Evolutionary conservation across 2,888 invertebrate species (phyloP).

Genomic region (Odontocolon sp.): DNA sequence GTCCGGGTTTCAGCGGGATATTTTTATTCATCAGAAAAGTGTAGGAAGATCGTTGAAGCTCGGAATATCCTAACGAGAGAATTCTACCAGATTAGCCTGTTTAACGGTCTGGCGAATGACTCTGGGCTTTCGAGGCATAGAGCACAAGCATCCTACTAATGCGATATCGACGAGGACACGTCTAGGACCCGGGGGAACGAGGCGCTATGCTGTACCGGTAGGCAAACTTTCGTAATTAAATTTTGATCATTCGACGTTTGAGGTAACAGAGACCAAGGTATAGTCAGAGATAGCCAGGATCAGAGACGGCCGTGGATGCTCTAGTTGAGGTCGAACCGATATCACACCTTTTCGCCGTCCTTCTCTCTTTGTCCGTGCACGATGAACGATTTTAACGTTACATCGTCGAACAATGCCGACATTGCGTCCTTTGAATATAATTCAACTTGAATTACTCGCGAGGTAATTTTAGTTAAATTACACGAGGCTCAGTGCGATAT

Average conservation of each 20-base stretch:
- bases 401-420: too few species aligned
- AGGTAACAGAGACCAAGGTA: not conserved
- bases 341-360: too few species aligned
- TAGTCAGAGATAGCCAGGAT: not conserved
- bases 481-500: too few species aligned
- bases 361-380: too few species aligned
- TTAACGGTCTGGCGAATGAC: conserved; percentile 41
- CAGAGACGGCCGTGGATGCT: not conserved
- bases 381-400: too few species aligned
- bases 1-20: conserved; percentile 2
- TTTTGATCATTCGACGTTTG: conserved; percentile 16
- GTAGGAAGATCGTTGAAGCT: not conserved
- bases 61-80: conserved; percentile 21
- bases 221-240: conserved; percentile 50
- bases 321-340: not conserved
- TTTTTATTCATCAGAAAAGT: not conserved
- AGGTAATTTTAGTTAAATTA: too few species aligned
- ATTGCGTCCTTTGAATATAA: too few species aligned
- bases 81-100: conserved; percentile 22
- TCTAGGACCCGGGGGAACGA: not conserved
- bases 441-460: too few species aligned
- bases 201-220: not conserved
- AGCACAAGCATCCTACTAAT: not conserved
- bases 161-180: conserved; percentile 24
- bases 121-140: conserved; percentile 2